Percentiles rank a stretch among this genome's conserved stretches.
Evolutionary conservation across 2,888 invertebrate genomes (phyloP).

Genomic region (Lepidocyrtoides sp.): DNA sequence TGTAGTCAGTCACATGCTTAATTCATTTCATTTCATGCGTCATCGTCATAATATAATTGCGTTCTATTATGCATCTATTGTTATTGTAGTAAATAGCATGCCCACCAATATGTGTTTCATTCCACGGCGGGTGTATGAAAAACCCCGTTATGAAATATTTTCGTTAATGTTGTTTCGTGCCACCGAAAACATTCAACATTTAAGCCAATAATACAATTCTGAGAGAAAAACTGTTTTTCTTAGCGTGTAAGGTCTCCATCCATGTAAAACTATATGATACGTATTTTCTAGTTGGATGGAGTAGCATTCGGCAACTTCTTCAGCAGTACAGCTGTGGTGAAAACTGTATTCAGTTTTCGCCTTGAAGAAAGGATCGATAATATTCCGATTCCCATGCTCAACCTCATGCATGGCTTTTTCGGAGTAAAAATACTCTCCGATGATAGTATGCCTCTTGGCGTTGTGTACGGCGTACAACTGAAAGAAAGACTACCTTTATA

Average conservation of each 20-base stretch:
- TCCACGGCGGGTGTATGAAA: not conserved
- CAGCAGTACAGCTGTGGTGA: not conserved
- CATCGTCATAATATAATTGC: not conserved
- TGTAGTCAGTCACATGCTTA: conserved; percentile 20
- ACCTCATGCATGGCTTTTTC: not conserved
- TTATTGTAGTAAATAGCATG: not conserved
- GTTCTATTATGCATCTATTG: not conserved
- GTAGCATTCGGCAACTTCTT: too few relatives aligned
- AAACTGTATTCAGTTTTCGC: too few relatives aligned
- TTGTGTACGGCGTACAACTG: not conserved
- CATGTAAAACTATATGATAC: not conserved
- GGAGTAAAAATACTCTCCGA: not conserved
- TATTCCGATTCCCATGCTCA: not conserved
- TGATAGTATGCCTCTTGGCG: not conserved
- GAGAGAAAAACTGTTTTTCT: not conserved
- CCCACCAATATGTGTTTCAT: not conserved
- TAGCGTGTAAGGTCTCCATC: not conserved
- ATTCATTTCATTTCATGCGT: conserved; percentile 15
- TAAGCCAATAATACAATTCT: not conserved
- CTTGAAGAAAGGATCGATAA: not conserved
- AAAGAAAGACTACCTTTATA: not conserved
- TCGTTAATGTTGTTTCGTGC: not conserved
- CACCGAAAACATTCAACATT: not conserved
- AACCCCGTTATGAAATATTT: conserved; percentile 38
- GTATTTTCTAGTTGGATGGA: too few relatives aligned